Evolutionary conservation across 2,797 vertebrate genomes (phyloP).

Genomic region (Enteromius radiatus): DNA sequence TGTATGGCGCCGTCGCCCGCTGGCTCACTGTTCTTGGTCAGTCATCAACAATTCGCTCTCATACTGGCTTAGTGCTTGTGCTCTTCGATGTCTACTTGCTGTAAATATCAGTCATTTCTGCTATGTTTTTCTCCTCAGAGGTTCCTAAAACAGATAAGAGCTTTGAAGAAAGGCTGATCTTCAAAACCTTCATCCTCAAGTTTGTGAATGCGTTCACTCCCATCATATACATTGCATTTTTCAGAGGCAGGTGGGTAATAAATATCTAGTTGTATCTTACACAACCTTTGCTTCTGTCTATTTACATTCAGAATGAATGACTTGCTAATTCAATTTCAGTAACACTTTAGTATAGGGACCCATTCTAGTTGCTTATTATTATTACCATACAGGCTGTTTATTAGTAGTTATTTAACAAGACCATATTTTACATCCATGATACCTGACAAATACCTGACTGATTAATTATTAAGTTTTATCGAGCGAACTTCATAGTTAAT

Average conservation of each 20-base stretch:
- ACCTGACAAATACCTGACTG: no score
- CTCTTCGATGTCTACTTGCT: neutral
- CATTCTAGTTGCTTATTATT: no score
- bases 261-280: neutral
- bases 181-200: slow-evolving; percentile 98
- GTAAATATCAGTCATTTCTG: neutral
- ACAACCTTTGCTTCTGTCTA: neutral
- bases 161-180: slow-evolving; percentile 95
- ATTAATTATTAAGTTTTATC: no score
- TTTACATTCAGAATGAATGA: no score
- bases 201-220: slow-evolving; percentile 97
- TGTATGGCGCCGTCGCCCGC: slow-evolving; percentile 91
- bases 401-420: no score
- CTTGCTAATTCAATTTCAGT: no score
- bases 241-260: slow-evolving; percentile 90
- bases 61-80: neutral
- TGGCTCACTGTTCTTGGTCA: slow-evolving; percentile 94
- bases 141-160: slow-evolving; percentile 97
- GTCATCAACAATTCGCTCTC: slow-evolving; percentile 45
- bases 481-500: no score
- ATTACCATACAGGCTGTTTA: no score
- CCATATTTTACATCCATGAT: no score
- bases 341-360: no score
- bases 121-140: slow-evolving; percentile 77
- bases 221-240: slow-evolving; percentile 98